Conservation (phyloP, 2,888 invertebrate species). For the Nephrotoma flavescens region DNA sequence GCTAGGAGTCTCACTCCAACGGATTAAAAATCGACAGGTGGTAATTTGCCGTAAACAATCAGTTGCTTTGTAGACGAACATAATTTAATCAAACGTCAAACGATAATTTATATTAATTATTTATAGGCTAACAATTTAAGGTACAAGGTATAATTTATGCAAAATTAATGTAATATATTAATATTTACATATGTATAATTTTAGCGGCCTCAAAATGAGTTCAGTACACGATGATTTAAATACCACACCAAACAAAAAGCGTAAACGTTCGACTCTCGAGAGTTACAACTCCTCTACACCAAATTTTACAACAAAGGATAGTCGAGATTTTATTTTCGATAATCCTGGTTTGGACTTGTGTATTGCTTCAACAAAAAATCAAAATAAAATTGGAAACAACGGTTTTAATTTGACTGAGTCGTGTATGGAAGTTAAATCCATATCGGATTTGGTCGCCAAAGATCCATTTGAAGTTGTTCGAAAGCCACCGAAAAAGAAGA, state of each 20-base stretch:
- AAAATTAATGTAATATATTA: too few species aligned
- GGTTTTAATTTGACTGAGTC: conserved; percentile 12
- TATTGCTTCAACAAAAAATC: conserved; percentile 11
- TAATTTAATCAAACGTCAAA: background rate
- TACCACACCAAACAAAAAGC: conserved; percentile 22
- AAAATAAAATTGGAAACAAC: conserved; percentile 13
- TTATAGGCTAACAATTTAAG: background rate
- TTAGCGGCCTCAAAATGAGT: background rate
- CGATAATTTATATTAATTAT: background rate
- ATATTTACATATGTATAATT: background rate
- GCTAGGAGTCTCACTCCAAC: background rate
- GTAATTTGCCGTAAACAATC: background rate
- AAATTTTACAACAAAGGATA: conserved; percentile 17
- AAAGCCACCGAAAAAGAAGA: conserved; percentile 30
- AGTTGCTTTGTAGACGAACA: background rate
- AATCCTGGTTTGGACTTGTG: conserved; percentile 9
- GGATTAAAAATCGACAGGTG: background rate
- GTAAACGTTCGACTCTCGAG: conserved; percentile 23
- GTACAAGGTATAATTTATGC: too few species aligned
- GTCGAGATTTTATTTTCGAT: conserved; percentile 18
- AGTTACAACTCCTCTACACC: conserved; percentile 25
- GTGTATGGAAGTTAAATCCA: conserved; percentile 27
- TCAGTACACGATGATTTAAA: background rate
- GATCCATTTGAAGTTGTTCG: conserved; percentile 27
- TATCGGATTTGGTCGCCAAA: conserved; percentile 19